Base-by-base conservation (phyloP, 2,113 vertebrate species). In the Perognathus longimembris region DNA sequence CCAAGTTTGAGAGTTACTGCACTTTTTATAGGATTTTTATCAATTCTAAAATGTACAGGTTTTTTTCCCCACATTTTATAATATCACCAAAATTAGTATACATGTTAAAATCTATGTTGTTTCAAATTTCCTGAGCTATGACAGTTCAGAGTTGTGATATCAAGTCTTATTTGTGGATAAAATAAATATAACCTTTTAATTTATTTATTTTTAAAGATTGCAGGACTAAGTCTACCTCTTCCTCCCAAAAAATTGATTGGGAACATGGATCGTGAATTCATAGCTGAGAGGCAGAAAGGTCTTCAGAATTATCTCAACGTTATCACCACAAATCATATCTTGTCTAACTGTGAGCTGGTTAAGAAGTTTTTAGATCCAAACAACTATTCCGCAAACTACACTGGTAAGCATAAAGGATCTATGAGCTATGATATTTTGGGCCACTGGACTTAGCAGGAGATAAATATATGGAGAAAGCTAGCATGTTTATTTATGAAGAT, bases 261-360 rank as follows among this genome's bases (percentile, higher is more conserved):
- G 73, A 99, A 99, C 97, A 99, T 99, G 99, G 99, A 99, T 80
- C 98, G 99, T 45, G 99, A 99, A 96, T 99, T 99, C 97, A 99
- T 99, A 7, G 99, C 99, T 0, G 99, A 99, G 98, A 98, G 99
- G 80, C 99, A 99, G 98, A 99, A 99, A 84, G 99, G 99, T 76
- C 98, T 99, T 70, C 99, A 99, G 96, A 97, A 98, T 73, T 99
- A 99, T 96, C 98, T 99, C 42, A 99, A 99, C 95, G 98, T 98
- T n/a, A 98, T 99, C 97, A 99, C 99, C 69, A 98, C 99, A 93
- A 99, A 99, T 91, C 99, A 99, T 85, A 95, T 99, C 94, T 98
- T 99, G 22, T 99, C 98, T 81, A 98, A 98, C 89, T 99, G 98
- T 94, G 98, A 99, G 95, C 95, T 98, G 42, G 98, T 99, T 66